Conservation (phyloP, 2,113 vertebrate species). For the human (Homo sapiens) region GRCh38 chr4:79846001-79846500, state of each 20-base stretch:
- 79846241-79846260: neutral
- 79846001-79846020: neutral
- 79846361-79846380: neutral
- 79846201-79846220: neutral
- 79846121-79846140: neutral
- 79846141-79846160: neutral
- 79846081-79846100: neutral
- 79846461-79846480: neutral
- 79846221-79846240: neutral
- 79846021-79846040: neutral
- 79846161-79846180: neutral
- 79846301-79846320: neutral
- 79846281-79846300: neutral
- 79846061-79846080: neutral
- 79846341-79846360: neutral
- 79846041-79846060: neutral
- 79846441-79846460: neutral
- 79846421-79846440: neutral
- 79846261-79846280: neutral
- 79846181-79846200: neutral
- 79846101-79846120: neutral
- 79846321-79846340: neutral
- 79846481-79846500: constrained; percentile 16
- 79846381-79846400: neutral
- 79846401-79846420: neutral